These are phyloP conservation scores for Sinonovacula constricta DNA, from an alignment of 1,140 invertebrate genomes.

Conservation along the genomic window DNA sequence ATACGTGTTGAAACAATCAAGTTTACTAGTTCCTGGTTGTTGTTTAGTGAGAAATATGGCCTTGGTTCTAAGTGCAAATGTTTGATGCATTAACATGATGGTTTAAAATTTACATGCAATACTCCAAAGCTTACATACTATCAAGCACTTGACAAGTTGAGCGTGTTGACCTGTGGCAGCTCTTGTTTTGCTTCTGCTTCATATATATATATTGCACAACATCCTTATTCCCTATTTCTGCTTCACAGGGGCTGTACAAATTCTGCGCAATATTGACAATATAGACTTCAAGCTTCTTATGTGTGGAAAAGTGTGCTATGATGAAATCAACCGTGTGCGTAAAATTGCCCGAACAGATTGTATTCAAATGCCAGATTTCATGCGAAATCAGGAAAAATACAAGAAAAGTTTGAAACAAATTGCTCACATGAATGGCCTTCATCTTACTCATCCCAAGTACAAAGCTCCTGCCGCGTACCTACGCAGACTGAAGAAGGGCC, in stretches of 20 bases:
- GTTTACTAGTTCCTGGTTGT: no score
- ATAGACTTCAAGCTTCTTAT: conserved; percentile 76
- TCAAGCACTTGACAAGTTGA: no score
- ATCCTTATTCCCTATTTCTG: not conserved
- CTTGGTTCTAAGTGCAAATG: no score
- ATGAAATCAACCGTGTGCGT: conserved; percentile 73
- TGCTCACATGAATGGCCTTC: conserved; percentile 70
- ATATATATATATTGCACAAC: not conserved
- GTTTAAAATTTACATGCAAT: no score
- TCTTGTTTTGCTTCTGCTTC: not conserved
- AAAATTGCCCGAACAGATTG: conserved; percentile 70
- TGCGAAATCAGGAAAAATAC: conserved; percentile 74
- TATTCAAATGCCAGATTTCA: conserved; percentile 72
- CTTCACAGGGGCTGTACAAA: conserved; percentile 75
- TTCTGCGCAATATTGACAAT: conserved; percentile 74
- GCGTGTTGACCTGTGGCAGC: no score
- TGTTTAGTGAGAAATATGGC: no score
- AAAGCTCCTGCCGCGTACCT: conserved; percentile 61
- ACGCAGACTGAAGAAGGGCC: conserved; percentile 56
- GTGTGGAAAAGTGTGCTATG: conserved; percentile 76
- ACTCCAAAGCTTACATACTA: no score
- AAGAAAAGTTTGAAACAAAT: conserved; percentile 71
- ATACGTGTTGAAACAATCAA: no score
- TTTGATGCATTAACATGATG: no score
- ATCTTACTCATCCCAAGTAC: conserved; percentile 57